phyloP scores from a whole-genome alignment of 2,797 vertebrate species.

The Eulemur coronatus region DNA sequence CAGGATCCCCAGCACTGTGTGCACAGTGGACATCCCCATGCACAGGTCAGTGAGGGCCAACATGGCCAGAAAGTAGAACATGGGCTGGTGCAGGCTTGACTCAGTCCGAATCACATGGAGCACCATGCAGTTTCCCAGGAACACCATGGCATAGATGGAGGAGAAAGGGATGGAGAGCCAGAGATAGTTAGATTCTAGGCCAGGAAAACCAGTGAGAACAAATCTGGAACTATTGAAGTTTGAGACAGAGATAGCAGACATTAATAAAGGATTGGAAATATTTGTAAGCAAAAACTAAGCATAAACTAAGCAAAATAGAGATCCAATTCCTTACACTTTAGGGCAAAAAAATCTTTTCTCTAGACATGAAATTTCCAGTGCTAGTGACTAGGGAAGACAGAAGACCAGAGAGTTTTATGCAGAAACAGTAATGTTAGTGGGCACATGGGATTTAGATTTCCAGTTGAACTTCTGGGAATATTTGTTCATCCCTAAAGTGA shows the following conservation, averaged over 20 bases:
- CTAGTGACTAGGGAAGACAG: background rate
- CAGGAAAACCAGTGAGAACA: slow-evolving; percentile 59
- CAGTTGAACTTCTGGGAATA: background rate
- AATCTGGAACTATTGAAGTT: slow-evolving; percentile 45
- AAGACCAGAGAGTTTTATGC: background rate
- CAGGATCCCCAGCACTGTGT: slow-evolving; percentile 24
- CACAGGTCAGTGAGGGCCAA: slow-evolving; percentile 50
- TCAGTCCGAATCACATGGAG: slow-evolving; percentile 71
- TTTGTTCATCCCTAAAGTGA: background rate
- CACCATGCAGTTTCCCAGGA: slow-evolving; percentile 79
- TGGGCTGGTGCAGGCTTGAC: slow-evolving; percentile 36
- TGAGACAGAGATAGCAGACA: background rate
- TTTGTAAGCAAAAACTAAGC: background rate
- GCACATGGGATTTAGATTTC: background rate
- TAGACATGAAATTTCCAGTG: background rate
- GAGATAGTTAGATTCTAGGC: slow-evolving; percentile 52
- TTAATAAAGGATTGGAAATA: background rate
- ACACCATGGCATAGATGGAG: slow-evolving; percentile 68
- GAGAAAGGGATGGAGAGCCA: slow-evolving; percentile 71
- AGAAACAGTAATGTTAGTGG: background rate
- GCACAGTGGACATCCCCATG: slow-evolving; percentile 44
- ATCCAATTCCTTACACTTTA: background rate
- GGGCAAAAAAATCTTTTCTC: background rate
- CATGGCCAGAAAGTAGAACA: slow-evolving; percentile 60
- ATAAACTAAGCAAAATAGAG: background rate